phyloP scores from a whole-genome alignment of 2,797 vertebrate genomes.

The Catamblyrhynchus diadema region DNA sequence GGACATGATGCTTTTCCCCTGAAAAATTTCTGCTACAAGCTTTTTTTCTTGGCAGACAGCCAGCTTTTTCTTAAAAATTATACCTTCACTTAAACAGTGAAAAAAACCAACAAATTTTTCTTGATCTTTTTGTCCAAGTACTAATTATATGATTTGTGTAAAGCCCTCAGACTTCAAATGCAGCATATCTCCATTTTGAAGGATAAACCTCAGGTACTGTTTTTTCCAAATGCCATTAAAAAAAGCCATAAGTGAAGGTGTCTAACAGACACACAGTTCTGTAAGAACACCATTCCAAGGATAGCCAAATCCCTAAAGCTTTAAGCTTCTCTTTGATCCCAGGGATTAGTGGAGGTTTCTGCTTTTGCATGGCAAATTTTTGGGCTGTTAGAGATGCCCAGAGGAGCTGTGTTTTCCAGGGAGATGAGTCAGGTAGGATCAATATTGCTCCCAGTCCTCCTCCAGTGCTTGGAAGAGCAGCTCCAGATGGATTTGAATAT shows the following conservation, averaged over 20 bases:
- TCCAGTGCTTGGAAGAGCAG: not conserved
- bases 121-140: not conserved
- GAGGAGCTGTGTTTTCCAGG: not conserved
- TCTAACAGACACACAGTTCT: not conserved
- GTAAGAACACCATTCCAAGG: not conserved
- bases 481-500: not conserved
- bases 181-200: not conserved
- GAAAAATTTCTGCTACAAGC: not conserved
- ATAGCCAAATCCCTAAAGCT: slow-evolving; percentile 17
- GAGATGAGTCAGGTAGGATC: not conserved
- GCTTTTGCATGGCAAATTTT: slow-evolving; percentile 5
- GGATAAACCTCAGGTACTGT: not conserved
- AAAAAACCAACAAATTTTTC: not conserved
- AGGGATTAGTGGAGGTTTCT: slow-evolving; percentile 16
- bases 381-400: not conserved
- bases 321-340: slow-evolving; percentile 24
- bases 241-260: not conserved
- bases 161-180: not conserved
- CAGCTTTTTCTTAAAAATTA: not conserved
- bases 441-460: not conserved
- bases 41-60: not conserved
- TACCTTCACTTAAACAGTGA: not conserved
- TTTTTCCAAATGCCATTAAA: not conserved
- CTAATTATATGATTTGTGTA: not conserved
- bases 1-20: not conserved